A percentile compares a stretch with the other conserved stretches of the same genome.
These are phyloP conservation scores for Sebastes dallii DNA, from an alignment of 2,797 vertebrate species.

Conservation along the genomic window DNA sequence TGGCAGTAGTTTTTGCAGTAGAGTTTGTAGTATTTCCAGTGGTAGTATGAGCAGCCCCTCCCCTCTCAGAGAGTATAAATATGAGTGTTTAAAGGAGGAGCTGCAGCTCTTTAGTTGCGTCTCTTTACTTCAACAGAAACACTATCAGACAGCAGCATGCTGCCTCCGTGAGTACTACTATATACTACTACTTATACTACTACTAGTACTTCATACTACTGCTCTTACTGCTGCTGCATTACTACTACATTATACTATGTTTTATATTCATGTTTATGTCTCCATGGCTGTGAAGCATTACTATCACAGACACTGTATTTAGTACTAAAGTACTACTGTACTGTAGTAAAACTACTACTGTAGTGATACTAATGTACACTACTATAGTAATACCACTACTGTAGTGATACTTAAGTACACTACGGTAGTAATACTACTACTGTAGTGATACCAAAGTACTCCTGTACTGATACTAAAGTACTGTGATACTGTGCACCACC, in stretches of 20 bases:
- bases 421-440: too few relatives aligned
- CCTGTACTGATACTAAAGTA: too few relatives aligned
- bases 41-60: neutral
- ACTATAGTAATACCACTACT: too few relatives aligned
- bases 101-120: constrained; percentile 28
- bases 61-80: constrained; percentile 40
- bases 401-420: too few relatives aligned
- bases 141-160: constrained; percentile 44
- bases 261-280: neutral
- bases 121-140: neutral
- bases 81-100: constrained; percentile 56
- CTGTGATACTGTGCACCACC: accelerated
- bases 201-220: neutral
- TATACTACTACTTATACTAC: neutral
- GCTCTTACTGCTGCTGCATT: neutral
- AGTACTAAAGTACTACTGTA: too few relatives aligned
- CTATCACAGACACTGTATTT: too few relatives aligned
- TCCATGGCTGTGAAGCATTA: neutral
- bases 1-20: neutral
- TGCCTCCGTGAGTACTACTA: constrained; percentile 62
- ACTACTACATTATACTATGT: neutral
- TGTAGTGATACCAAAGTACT: too few relatives aligned
- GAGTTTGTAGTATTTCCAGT: neutral
- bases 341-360: too few relatives aligned
- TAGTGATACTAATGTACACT: neutral